phyloP scores from a whole-genome alignment of 64 coral and sea anemone genomes.

The Astreopora myriophthalma region DNA sequence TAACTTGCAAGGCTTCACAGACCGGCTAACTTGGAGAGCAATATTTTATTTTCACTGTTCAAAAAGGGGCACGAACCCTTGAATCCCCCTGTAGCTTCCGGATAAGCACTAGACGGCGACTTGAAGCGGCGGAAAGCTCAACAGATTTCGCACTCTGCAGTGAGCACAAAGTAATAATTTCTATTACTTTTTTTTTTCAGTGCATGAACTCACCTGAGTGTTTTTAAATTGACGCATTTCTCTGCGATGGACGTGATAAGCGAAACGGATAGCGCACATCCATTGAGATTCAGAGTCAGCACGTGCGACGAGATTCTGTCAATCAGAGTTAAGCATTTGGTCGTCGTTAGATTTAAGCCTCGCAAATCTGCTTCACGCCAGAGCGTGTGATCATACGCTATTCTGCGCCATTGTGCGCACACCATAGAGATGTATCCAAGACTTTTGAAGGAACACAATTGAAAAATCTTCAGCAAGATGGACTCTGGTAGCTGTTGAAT shows the following conservation, averaged over 20 bases:
- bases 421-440: conserved; percentile 41
- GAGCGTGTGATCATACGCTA: conserved; percentile 69
- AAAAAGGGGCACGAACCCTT: too few species aligned
- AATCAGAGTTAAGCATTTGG: neutral
- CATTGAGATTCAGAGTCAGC: conserved; percentile 46
- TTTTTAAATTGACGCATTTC: conserved; percentile 30
- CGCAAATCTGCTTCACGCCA: conserved; percentile 63
- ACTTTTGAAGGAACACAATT: neutral
- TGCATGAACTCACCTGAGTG: conserved; percentile 7
- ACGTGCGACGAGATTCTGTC: conserved; percentile 55
- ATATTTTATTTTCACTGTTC: too few species aligned
- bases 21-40: too few species aligned
- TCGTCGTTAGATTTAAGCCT: conserved; percentile 25
- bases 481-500: conserved; percentile 74
- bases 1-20: too few species aligned
- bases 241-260: conserved; percentile 7
- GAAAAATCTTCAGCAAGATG: conserved; percentile 72
- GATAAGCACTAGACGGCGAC: too few species aligned
- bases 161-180: too few species aligned
- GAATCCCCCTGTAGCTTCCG: too few species aligned
- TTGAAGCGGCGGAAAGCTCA: too few species aligned
- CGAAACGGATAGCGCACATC: conserved; percentile 13
- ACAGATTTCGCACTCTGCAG: too few species aligned
- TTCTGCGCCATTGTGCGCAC: conserved; percentile 57
- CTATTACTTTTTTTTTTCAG: too few species aligned